These are phyloP conservation scores for Bombus balteatus DNA, from an alignment of 1,140 invertebrate species.

Conservation along the genomic window DNA sequence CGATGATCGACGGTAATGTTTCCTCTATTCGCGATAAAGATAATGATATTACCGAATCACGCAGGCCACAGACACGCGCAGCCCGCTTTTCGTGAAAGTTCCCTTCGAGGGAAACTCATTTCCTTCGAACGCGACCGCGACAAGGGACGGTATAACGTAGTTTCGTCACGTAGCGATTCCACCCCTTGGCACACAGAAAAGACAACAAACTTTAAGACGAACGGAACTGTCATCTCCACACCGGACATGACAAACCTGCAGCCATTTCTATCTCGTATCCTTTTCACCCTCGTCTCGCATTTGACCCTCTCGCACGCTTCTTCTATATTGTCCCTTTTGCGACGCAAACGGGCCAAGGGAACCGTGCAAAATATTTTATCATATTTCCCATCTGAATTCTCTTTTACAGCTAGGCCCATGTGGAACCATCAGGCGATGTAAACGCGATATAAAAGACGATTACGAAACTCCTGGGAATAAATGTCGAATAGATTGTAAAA, in stretches of 20 bases:
- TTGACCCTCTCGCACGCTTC: neutral
- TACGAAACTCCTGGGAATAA: slow-evolving; percentile 18
- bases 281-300: slow-evolving; percentile 15
- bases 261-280: slow-evolving; percentile 53
- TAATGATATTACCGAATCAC: slow-evolving; percentile 56
- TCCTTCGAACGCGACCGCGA: slow-evolving; percentile 35
- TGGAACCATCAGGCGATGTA: neutral
- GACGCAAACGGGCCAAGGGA: neutral
- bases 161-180: slow-evolving; percentile 75
- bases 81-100: neutral
- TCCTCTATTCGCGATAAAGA: slow-evolving; percentile 45
- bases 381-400: slow-evolving; percentile 41
- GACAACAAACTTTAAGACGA: slow-evolving; percentile 74
- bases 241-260: slow-evolving; percentile 76
- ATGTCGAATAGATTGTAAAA: slow-evolving; percentile 18
- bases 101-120: slow-evolving; percentile 59
- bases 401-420: neutral
- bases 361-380: slow-evolving; percentile 34
- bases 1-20: slow-evolving; percentile 47
- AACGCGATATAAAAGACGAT: slow-evolving; percentile 10
- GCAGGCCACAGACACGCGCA: neutral
- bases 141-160: slow-evolving; percentile 64
- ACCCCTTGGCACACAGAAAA: slow-evolving; percentile 49
- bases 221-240: slow-evolving; percentile 76
- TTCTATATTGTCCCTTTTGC: slow-evolving; percentile 33